These are phyloP conservation scores for Adelges cooleyi DNA, from an alignment of 1,140 invertebrate genomes.

Conservation along the genomic window DNA sequence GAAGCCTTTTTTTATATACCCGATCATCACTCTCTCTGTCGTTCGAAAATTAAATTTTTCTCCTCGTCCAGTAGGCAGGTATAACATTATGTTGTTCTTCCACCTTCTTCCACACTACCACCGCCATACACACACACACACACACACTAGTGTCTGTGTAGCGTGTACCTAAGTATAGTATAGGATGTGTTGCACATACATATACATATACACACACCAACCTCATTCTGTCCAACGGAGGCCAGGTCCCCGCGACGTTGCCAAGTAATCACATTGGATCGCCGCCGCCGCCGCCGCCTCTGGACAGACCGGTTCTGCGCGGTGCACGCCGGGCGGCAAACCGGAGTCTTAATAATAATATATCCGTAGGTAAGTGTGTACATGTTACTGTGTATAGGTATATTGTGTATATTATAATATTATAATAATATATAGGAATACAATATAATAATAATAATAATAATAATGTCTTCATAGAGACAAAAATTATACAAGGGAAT, in stretches of 20 bases:
- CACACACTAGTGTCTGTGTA: too few species aligned
- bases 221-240: slow-evolving; percentile 26
- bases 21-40: neutral
- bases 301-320: slow-evolving; percentile 21
- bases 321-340: slow-evolving; percentile 1
- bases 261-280: neutral
- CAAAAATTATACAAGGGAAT: neutral
- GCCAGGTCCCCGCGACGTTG: slow-evolving; percentile 6
- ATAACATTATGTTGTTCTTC: neutral
- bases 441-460: neutral
- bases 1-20: slow-evolving; percentile 15
- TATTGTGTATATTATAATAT: neutral
- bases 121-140: neutral
- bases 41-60: slow-evolving; percentile 24
- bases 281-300: neutral
- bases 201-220: neutral
- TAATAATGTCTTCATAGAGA: slow-evolving; percentile 4
- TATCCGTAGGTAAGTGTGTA: too few species aligned
- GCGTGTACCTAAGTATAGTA: too few species aligned
- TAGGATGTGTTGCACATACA: neutral
- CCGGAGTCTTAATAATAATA: neutral
- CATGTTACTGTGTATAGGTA: too few species aligned
- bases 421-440: too few species aligned
- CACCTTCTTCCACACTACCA: neutral
- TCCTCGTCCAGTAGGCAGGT: slow-evolving; percentile 11